Conservation (phyloP, 2,797 vertebrate species). For the Danio choprae region DNA sequence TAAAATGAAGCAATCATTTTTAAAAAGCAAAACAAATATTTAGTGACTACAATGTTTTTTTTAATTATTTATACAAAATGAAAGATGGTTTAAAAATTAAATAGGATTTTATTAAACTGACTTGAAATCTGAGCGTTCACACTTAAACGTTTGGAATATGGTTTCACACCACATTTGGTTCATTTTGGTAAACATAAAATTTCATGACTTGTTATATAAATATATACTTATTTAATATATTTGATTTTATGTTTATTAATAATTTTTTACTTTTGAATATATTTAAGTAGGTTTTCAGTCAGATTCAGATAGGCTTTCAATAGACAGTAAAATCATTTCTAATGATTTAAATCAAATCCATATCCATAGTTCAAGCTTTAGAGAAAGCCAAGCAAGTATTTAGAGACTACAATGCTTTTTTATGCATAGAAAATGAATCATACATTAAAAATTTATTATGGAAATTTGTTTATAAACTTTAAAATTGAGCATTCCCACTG, state of each 20-base stretch:
- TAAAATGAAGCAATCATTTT: no score
- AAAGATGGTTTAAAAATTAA: no score
- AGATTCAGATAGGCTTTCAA: neutral
- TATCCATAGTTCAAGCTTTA: no score
- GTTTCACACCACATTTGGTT: neutral
- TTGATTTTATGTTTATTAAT: no score
- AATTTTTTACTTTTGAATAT: no score
- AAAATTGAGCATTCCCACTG: neutral
- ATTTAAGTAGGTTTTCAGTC: no score
- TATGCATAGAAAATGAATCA: neutral
- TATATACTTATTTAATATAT: no score
- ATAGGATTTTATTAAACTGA: no score
- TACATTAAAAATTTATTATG: neutral
- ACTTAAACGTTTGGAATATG: neutral
- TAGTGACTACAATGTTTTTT: no score
- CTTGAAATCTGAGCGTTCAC: neutral
- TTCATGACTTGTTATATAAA: no score
- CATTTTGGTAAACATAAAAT: neutral
- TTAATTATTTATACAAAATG: no score
- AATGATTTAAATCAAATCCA: neutral
- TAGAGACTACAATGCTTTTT: neutral
- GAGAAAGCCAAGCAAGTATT: neutral
- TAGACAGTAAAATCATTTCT: neutral
- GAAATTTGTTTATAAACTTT: neutral
- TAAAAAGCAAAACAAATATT: no score